Base-by-base conservation (phyloP, 2,888 invertebrate species). In the Hyppa rectilinea region DNA sequence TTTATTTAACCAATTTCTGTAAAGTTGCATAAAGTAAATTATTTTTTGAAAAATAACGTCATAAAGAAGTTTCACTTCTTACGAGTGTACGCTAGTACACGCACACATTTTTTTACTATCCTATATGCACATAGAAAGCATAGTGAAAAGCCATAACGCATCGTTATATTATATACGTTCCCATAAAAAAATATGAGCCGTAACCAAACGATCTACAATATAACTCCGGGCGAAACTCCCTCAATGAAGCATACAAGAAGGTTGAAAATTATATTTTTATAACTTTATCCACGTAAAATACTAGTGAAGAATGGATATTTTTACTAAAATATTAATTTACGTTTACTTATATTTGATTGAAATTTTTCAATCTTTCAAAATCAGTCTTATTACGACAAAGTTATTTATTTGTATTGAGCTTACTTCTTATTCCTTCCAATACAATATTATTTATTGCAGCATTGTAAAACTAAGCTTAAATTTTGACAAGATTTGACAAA, bases 191-290 rank as follows among this genome's bases (percentile, higher is more conserved):
- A 5, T 36, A 76, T 61, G 45, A 29, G n/a, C 26, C 29, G 5
- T 80, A 65, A 65, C 34, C 36, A n/a, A 47, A 58, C 20, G 9
- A 53, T 31, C 40, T 38, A 75, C 74, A 62, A 75, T 62, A 66
- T 76, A 75, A 60, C 60, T 59, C 34, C 47, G 10, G 23, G 49
- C n/a, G 10, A 65, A 47, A 52, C 45, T 49, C 40, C 20, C n/a
- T 38, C 50, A 62, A 80, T 61, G 31, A 74, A 52, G n/a, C 61
- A 38, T 66, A 58, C 75, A 61, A 45, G 29, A 64, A 56, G 29
- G 45, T 61, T 56, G 45, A 56, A 60, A 64, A 64, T 73, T 65
- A 58, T 55, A 29, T 58, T 80, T 75, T 77, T 75, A 80, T 47
- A 53, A 43, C 55, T 12, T 9, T 34, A 61, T 29, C 80, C 31